Conservation (phyloP, 2,797 vertebrate genomes). For the Syndactyla subalaris region DNA sequence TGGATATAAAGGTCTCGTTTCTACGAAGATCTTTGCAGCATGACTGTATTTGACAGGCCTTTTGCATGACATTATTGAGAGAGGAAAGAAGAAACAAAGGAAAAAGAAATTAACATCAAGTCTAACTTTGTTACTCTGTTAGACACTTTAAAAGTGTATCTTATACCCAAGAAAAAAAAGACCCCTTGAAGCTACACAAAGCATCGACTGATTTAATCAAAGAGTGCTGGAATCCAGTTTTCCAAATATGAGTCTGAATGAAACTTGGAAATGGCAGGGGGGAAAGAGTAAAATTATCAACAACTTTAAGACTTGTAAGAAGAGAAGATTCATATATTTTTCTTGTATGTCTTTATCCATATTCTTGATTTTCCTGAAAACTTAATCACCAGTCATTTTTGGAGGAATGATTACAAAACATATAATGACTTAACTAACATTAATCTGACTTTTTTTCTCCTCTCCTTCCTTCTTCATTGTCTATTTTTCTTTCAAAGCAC, state of each 20-base stretch:
- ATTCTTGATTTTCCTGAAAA: neutral
- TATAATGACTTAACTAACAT: neutral
- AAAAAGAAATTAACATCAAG: neutral
- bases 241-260: neutral
- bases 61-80: neutral
- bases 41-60: neutral
- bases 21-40: neutral
- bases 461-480: neutral
- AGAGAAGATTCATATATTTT: neutral
- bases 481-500: neutral
- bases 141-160: neutral
- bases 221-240: neutral
- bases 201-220: neutral
- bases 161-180: neutral
- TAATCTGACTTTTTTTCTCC: rapidly evolving
- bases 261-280: neutral
- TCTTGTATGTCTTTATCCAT: neutral
- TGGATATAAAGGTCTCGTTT: neutral
- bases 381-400: neutral
- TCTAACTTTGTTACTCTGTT: neutral
- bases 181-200: neutral
- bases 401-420: neutral
- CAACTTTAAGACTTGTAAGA: neutral
- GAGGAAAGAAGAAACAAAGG: neutral
- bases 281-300: neutral